Evolutionary conservation across 2,888 invertebrate species (phyloP), one percentile per base, ranked within the genome.

Genomic region (Perithous albicinctus): DNA sequence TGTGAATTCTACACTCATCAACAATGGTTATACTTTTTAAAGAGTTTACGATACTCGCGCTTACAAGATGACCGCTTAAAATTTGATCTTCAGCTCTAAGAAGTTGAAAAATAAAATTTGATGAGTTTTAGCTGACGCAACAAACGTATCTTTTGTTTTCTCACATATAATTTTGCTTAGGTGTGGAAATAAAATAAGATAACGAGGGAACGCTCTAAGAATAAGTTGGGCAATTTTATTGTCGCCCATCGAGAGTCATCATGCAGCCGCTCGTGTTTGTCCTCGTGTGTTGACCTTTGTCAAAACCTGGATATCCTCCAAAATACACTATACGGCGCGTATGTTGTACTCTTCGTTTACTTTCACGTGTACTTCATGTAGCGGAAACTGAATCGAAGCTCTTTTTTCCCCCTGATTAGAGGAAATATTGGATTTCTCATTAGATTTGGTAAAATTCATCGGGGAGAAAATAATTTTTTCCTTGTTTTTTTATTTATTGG

Each of bases 301-400:
- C 35, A 51, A 67, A 64, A 54, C n/a, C 67, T 67, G 67, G 67
- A 51, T 35, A 67, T 67, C 51, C 67, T 67, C 67, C 67, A 67
- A 67, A 54, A 64, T n/a, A 43, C 12, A 64, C 51, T 7, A n/a
- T 6, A 32, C 32, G 10, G 20, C 67, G 35, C 12, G 51, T 38
- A 20, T 51, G 32, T 38, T 38, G n/a, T 23, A 20, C 20, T 20
- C 7, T n/a, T 4, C 20, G 51, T 18, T 46, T 15, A 66, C 64
- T 67, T 67, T 67, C 51, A 35, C n/a, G 35, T 7, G 20, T 20
- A 38, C 18, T 51, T 32, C 35, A 15, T 51, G 23, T 38, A 10
- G n/a, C 10, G 35, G 20, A 23, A 51, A 23, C 32, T 15, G 20
- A 32, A 6, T 20, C 67, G 38, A 67, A 67, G 15, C 23, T 54